Base-by-base conservation (phyloP, 2,113 vertebrate species). In the Corvus cornix region DNA sequence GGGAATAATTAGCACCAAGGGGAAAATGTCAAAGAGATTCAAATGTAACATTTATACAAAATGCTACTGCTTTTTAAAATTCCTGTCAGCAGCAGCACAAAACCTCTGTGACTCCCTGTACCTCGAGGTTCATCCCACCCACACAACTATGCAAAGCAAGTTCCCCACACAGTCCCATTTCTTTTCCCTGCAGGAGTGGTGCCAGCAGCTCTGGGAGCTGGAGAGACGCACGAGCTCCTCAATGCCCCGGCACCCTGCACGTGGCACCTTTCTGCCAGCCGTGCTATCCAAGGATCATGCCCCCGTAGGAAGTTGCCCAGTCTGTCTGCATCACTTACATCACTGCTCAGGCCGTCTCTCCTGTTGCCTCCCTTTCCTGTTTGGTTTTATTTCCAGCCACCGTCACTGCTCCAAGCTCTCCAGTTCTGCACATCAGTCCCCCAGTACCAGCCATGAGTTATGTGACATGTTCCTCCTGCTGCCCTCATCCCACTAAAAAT, bases 271-370 rank as follows among this genome's bases (percentile, higher is more conserved):
- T 41, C 79, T 26, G 3, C 72, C 48, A 75, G 37, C 64, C 0
- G 0, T 17, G 24, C 59, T 66, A 20, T 7, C 73, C 6, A 1
- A 1, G 2, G n/a, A n/a, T 77, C 59, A 6, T 1, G 1, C 8
- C 37, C 23, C 41, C 2, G 0, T 4, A 11, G 68, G 69, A 48
- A 68, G 41, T 3, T 70, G 46, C 43, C 85, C 26, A 3, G 1
- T 27, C 51, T 81, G 30, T 44, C 68, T 73, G 7, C 41, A 43
- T 64, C 33, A 2, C 44, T 86, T 43, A 27, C 8, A 17, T 51
- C 70, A 24, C 76, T 56, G 76, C 67, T 80, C 58, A 80, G 44
- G 27, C 46, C 0, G 0, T 15, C 62, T 52, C 48, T 56, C 72
- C 80, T 26, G 1, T 37, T 51, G 18, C 64, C 55, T 83, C 60